A percentile compares a stretch with the other conserved stretches of the same genome.
phyloP scores from a whole-genome alignment of 2,888 invertebrate genomes.

The Selenia dentaria region DNA sequence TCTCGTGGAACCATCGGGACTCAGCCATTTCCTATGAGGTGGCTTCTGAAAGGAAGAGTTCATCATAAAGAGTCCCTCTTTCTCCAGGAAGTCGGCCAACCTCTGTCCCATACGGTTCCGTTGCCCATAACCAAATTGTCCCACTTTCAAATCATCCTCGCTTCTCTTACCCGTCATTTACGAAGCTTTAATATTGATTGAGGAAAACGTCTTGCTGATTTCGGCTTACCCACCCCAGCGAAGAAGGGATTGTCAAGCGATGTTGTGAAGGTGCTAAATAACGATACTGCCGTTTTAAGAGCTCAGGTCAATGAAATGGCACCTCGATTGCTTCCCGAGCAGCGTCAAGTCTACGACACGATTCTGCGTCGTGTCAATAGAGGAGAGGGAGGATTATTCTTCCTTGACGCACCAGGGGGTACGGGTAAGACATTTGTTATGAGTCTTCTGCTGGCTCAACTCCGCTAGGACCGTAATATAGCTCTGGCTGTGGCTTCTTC shows the following conservation, averaged over 20 bases:
- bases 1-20: no score
- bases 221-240: slow-evolving; percentile 33
- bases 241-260: slow-evolving; percentile 32
- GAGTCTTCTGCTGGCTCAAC: not conserved
- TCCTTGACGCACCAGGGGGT: not conserved
- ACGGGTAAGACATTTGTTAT: not conserved
- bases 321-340: slow-evolving; percentile 27
- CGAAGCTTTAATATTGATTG: no score
- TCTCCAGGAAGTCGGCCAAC: no score
- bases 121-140: no score
- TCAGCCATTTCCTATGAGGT: no score
- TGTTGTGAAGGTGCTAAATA: slow-evolving; percentile 26
- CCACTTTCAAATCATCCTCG: no score
- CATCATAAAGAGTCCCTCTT: no score
- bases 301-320: slow-evolving; percentile 36
- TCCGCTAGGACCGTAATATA: not conserved
- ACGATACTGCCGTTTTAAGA: slow-evolving; percentile 34
- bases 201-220: slow-evolving; percentile 36
- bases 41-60: no score
- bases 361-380: not conserved
- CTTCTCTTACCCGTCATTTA: no score
- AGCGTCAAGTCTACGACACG: not conserved
- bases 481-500: slow-evolving; percentile 24
- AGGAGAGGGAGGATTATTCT: not conserved
- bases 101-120: no score